Percentiles rank a stretch among this genome's conserved stretches.
Evolutionary conservation across 1,140 invertebrate genomes (phyloP).

Genomic region (Lepidurus arcticus): DNA sequence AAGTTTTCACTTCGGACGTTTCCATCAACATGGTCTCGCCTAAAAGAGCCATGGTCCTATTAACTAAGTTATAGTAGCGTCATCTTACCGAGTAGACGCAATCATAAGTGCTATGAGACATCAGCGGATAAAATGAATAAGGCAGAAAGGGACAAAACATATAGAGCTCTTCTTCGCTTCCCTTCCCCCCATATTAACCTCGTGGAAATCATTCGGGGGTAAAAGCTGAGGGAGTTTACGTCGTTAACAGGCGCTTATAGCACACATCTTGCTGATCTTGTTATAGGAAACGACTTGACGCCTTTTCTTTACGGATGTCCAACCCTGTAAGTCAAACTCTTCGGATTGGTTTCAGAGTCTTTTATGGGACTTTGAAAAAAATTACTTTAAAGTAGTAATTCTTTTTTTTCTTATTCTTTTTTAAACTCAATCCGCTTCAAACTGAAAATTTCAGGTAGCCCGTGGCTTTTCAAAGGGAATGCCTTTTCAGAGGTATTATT

Average conservation of each 20-base stretch:
- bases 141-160: not conserved
- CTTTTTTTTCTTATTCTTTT: no score
- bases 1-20: slow-evolving; percentile 14
- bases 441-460: no score
- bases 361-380: no score
- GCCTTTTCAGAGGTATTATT: no score
- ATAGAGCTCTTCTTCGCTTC: not conserved
- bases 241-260: slow-evolving; percentile 8
- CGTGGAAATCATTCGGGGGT: slow-evolving; percentile 9
- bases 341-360: no score
- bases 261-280: slow-evolving; percentile 11
- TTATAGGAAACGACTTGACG: not conserved
- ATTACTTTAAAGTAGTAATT: no score
- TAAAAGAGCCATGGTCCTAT: slow-evolving; percentile 9
- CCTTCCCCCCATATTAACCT: not conserved
- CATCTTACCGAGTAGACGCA: not conserved
- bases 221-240: slow-evolving; percentile 2
- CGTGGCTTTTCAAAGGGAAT: no score
- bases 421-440: no score
- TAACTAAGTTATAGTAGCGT: not conserved
- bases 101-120: slow-evolving; percentile 4
- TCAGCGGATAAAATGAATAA: not conserved
- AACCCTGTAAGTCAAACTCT: no score
- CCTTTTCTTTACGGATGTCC: not conserved
- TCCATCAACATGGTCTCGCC: slow-evolving; percentile 17